Percentiles rank a stretch among this genome's conserved stretches.
Evolutionary conservation across 2,113 vertebrate genomes (phyloP).

Genomic region (Jaculus jaculus): DNA sequence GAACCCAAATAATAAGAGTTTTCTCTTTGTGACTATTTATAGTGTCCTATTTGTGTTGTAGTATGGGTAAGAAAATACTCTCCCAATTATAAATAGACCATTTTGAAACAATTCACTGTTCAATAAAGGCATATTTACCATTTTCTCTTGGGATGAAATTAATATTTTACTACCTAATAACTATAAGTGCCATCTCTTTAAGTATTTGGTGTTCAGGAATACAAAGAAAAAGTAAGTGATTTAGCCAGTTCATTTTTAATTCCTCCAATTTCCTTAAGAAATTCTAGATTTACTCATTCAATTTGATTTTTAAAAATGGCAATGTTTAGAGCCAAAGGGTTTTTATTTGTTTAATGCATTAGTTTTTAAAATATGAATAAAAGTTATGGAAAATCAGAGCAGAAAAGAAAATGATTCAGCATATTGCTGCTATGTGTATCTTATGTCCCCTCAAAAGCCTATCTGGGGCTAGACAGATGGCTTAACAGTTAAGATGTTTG

Average conservation of each 20-base stretch:
- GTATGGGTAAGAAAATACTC: background rate
- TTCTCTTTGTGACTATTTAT: constrained; percentile 8
- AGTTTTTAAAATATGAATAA: background rate
- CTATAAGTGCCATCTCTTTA: background rate
- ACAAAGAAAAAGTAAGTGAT: background rate
- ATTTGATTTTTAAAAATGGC: background rate
- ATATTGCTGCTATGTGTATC: background rate
- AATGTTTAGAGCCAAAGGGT: background rate
- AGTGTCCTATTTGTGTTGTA: background rate
- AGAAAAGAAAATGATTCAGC: background rate
- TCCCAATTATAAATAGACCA: background rate
- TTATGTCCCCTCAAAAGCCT: background rate
- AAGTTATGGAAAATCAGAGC: background rate
- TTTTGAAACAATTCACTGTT: constrained; percentile 4
- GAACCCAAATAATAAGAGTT: background rate
- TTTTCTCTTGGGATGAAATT: background rate
- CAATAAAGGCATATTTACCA: background rate
- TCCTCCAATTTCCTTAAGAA: background rate
- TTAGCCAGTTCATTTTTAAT: constrained; percentile 2
- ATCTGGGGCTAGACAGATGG: too few relatives aligned
- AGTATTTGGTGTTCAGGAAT: constrained; percentile 21
- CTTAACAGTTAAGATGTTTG: too few relatives aligned
- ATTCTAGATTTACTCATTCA: constrained; percentile 3
- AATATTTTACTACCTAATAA: constrained; percentile 26
- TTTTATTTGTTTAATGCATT: background rate